Evolutionary conservation across 2,113 vertebrate genomes (phyloP).

Genomic region (Carollia perspicillata): DNA sequence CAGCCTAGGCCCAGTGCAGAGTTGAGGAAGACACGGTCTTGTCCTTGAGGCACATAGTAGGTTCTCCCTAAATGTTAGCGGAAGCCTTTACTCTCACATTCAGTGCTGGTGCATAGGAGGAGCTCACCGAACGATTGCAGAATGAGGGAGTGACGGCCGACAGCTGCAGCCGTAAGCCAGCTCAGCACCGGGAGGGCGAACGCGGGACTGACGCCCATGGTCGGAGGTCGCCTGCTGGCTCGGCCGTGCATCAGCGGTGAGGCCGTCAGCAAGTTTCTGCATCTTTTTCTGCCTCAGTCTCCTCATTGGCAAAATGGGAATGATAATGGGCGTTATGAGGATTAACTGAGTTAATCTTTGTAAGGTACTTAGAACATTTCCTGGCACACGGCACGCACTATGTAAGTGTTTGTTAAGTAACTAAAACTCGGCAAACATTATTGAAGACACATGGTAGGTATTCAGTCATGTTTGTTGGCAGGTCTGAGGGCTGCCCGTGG

Average conservation of each 20-base stretch:
- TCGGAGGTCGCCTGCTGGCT: not conserved
- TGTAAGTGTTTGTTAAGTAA: constrained; percentile 30
- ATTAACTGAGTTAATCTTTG: not conserved
- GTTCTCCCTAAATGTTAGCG: not conserved
- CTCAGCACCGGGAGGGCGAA: fast-evolving
- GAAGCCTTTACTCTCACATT: not conserved
- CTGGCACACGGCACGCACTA: not conserved
- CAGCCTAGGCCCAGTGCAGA: not conserved
- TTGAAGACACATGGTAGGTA: constrained; percentile 29
- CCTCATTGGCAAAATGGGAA: not conserved
- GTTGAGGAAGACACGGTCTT: not conserved
- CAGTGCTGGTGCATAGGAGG: not conserved
- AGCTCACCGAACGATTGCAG: not conserved
- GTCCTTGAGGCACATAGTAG: not conserved
- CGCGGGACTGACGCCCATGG: fast-evolving
- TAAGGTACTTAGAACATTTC: constrained; percentile 20
- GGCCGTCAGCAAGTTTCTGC: not conserved
- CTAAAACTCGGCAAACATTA: not conserved
- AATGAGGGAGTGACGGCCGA: not conserved
- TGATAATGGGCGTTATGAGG: not conserved
- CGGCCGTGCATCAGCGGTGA: too few relatives aligned
- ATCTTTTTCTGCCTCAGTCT: not conserved
- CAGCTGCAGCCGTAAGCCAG: not conserved
- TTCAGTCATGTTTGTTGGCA: not conserved
- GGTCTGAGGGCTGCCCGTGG: not conserved